Evolutionary conservation across 2,888 invertebrate genomes (phyloP).

Genomic region (Drosophila koepferae): DNA sequence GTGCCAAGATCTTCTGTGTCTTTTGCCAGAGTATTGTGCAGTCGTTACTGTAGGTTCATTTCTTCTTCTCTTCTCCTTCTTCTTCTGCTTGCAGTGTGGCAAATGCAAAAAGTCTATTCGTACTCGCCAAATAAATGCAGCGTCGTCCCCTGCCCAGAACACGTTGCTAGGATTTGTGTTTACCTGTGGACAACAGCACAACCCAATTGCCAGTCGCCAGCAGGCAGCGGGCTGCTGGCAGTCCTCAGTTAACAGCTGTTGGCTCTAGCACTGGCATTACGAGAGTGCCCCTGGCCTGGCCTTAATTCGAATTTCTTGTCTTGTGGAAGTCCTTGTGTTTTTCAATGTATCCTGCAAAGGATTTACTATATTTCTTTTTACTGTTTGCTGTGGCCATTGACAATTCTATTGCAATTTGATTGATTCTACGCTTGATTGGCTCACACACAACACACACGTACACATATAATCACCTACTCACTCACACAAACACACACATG

Average conservation of each 20-base stretch:
- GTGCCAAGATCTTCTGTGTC: background rate
- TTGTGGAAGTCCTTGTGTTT: background rate
- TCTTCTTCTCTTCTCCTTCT: conserved; percentile 6
- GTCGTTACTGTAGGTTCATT: background rate
- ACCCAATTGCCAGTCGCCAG: background rate
- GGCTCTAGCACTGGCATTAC: conserved; percentile 2
- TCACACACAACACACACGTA: conserved; percentile 22
- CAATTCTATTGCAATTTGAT: conserved; percentile 72
- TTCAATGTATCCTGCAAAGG: background rate
- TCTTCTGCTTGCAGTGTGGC: conserved; percentile 51
- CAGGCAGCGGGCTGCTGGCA: background rate
- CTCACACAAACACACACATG: conserved; percentile 32
- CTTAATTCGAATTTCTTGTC: conserved; percentile 10
- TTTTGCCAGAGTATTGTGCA: background rate
- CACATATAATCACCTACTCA: background rate
- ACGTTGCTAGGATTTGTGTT: conserved; percentile 37
- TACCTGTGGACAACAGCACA: conserved; percentile 19
- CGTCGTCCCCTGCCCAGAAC: conserved; percentile 9
- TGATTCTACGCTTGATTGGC: conserved; percentile 66
- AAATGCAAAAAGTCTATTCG: conserved; percentile 71
- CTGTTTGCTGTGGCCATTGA: conserved; percentile 38
- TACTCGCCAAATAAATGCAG: conserved; percentile 51
- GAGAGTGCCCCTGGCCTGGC: background rate
- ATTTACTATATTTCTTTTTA: conserved; percentile 9
- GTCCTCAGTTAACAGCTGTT: background rate